Evolutionary conservation across 2,797 vertebrate species (phyloP).

Genomic region (Gorsachius magnificus): DNA sequence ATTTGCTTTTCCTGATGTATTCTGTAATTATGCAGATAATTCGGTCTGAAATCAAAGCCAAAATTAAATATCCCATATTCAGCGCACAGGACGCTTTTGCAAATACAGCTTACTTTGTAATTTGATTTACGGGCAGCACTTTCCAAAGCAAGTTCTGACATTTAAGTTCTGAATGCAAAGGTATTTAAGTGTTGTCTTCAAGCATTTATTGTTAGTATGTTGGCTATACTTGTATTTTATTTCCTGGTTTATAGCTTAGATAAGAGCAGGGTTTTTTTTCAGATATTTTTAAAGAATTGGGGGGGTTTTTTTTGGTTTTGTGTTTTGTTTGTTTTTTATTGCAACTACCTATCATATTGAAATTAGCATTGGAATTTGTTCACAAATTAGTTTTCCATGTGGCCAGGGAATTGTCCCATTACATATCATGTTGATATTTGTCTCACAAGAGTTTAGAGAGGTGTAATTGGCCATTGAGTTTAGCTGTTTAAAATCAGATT

Average conservation of each 20-base stretch:
- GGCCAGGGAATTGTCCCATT: not conserved
- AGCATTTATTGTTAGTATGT: not conserved
- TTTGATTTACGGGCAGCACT: not conserved
- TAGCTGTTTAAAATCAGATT: not conserved
- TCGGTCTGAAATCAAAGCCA: conserved; percentile 6
- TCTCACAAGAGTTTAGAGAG: not conserved
- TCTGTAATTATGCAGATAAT: not conserved
- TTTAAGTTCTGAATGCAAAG: not conserved
- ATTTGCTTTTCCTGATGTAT: conserved; percentile 14
- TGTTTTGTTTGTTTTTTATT: not conserved
- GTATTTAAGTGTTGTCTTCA: not conserved
- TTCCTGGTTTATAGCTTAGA: not conserved
- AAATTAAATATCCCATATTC: not conserved
- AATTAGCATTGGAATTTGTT: not conserved
- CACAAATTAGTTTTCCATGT: not conserved
- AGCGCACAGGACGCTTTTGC: not conserved
- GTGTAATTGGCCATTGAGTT: not conserved
- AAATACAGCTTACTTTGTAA: not conserved
- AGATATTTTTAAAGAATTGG: too few relatives aligned
- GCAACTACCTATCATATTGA: not conserved
- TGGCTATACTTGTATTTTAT: not conserved
- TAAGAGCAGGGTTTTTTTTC: too few relatives aligned
- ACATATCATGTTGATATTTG: not conserved
- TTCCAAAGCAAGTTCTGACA: not conserved
- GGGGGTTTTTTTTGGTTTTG: not conserved